Conservation (phyloP, 1,140 invertebrate genomes). For the Danaus plexippus region DNA sequence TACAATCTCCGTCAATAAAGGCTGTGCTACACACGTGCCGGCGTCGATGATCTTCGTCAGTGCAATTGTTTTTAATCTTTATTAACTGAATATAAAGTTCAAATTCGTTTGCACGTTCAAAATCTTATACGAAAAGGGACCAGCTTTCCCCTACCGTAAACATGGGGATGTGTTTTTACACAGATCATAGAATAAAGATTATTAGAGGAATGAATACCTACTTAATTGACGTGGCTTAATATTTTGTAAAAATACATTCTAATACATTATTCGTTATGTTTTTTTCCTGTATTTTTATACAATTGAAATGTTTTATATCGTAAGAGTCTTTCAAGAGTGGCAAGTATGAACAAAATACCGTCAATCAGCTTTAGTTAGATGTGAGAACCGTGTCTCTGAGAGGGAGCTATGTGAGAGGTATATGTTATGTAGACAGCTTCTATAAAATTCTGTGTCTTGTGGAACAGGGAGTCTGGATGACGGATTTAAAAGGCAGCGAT, state of each 20-base stretch:
- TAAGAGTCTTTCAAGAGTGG: no score
- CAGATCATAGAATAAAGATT: conserved; percentile 27
- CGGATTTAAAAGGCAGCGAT: conserved; percentile 14
- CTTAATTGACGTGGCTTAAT: no score
- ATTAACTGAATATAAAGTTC: conserved; percentile 6
- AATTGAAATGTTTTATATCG: no score
- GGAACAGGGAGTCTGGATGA: conserved; percentile 10
- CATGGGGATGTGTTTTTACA: conserved; percentile 47
- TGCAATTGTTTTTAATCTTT: conserved; percentile 19
- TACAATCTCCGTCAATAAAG: conserved; percentile 51
- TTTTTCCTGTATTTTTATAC: no score
- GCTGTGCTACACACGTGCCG: conserved; percentile 54
- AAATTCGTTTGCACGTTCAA: conserved; percentile 17
- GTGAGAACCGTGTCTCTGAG: conserved; percentile 1
- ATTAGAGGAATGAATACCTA: no score
- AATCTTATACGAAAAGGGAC: conserved; percentile 49
- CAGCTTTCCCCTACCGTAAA: conserved; percentile 58
- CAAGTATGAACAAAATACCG: no score
- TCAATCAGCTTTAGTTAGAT: no score
- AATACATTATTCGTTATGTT: no score
- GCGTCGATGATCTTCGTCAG: conserved; percentile 42
- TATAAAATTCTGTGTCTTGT: no score
- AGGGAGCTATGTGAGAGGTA: neutral
- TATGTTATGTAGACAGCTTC: no score
- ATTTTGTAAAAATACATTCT: no score